Conservation (phyloP, 64 coral and sea anemone genomes). For the Trachythela sp. region DNA sequence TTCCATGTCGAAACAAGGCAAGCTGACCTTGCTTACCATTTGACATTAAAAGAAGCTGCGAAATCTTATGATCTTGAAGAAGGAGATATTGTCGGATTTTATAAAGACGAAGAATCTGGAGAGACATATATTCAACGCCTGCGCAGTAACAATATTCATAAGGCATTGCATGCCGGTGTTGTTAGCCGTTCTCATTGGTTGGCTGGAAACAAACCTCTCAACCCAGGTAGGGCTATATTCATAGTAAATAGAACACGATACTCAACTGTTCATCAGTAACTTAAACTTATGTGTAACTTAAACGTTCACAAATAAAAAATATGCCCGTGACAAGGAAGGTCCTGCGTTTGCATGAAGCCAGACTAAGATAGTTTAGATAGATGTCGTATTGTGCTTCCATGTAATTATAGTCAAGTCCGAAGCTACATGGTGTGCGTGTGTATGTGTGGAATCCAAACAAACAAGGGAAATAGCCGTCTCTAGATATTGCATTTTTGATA, state of each 20-base stretch:
- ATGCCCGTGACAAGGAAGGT: no score
- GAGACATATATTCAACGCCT: slow-evolving; percentile 67
- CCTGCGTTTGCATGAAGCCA: no score
- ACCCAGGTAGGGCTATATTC: neutral
- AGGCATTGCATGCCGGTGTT: slow-evolving; percentile 75
- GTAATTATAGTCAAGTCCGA: no score
- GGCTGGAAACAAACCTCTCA: neutral
- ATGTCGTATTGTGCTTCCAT: no score
- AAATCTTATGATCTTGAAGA: slow-evolving; percentile 50
- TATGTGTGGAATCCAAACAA: no score
- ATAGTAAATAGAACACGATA: neutral
- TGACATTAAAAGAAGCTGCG: slow-evolving; percentile 61
- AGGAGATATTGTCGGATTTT: slow-evolving; percentile 85
- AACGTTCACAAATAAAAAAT: no score
- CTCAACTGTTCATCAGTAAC: no score
- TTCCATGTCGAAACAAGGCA: slow-evolving; percentile 46
- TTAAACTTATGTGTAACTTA: no score
- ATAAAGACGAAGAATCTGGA: slow-evolving; percentile 52
- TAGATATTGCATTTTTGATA: no score
- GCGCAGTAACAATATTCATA: slow-evolving; percentile 52
- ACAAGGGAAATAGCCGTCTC: no score
- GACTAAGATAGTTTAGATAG: no score
- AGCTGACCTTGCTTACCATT: slow-evolving; percentile 78
- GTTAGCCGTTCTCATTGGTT: slow-evolving; percentile 64
- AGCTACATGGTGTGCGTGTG: no score